These are phyloP conservation scores for Paramormyrops hopkinsi DNA, from an alignment of 2,797 vertebrate genomes.

Conservation along the genomic window DNA sequence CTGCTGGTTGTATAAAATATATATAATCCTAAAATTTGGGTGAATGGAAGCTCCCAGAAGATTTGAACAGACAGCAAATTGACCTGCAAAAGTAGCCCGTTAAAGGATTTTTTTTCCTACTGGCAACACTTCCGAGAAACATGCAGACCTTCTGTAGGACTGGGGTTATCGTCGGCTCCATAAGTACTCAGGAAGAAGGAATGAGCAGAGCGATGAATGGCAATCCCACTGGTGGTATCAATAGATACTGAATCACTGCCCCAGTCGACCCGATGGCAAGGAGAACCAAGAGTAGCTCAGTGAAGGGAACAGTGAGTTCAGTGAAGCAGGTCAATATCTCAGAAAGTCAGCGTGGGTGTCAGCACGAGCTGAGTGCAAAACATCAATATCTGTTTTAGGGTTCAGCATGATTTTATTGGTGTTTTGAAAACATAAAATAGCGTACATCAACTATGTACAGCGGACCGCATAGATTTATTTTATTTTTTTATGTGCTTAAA, in stretches of 20 bases:
- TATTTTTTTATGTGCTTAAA: background rate
- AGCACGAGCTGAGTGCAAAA: background rate
- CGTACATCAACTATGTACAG: background rate
- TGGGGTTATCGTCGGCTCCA: background rate
- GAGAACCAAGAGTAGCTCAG: background rate
- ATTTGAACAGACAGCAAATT: slow-evolving; percentile 16
- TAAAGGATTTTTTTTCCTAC: background rate
- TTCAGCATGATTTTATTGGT: background rate
- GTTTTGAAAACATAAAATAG: background rate
- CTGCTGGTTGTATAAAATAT: slow-evolving; percentile 22
- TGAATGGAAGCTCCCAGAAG: background rate
- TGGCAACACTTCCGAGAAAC: background rate
- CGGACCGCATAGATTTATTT: background rate
- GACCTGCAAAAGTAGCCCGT: slow-evolving; percentile 14
- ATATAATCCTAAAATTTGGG: background rate
- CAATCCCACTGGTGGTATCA: slow-evolving; percentile 2
- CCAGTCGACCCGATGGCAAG: background rate
- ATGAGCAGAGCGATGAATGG: slow-evolving; percentile 17
- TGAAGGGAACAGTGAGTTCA: background rate
- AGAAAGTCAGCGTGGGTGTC: background rate
- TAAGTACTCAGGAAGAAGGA: background rate
- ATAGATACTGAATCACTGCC: background rate
- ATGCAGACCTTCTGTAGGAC: background rate
- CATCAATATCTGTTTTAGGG: background rate
- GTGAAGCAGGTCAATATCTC: background rate